Evolutionary conservation across 2,113 vertebrate genomes (phyloP).

Genomic region (Gavialis gangeticus): DNA sequence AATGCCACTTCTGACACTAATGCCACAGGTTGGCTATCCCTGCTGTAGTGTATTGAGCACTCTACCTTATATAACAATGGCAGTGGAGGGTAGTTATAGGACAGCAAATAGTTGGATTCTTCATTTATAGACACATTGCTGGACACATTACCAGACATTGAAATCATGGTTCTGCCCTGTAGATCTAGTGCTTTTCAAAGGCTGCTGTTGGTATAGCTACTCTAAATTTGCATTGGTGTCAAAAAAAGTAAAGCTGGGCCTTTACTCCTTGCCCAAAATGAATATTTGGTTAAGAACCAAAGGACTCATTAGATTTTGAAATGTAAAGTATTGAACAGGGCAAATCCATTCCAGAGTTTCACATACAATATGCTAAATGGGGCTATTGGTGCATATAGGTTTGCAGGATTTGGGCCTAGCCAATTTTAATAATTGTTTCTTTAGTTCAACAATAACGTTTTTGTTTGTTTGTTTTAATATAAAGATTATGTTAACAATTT

Average conservation of each 20-base stretch:
- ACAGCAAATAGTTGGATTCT: not conserved
- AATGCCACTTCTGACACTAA: too few relatives aligned
- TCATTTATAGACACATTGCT: not conserved
- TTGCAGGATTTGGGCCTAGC: not conserved
- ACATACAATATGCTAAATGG: fast-evolving
- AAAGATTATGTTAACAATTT: slow-evolving; percentile 18
- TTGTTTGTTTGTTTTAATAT: not conserved
- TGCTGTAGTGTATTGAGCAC: not conserved
- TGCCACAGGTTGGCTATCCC: too few relatives aligned
- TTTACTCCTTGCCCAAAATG: not conserved
- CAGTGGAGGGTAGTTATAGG: not conserved
- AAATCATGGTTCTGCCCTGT: not conserved
- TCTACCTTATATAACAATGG: not conserved
- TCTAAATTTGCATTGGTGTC: not conserved
- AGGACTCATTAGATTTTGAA: not conserved
- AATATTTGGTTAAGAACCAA: fast-evolving
- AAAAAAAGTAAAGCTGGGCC: not conserved
- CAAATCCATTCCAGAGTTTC: not conserved
- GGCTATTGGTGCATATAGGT: not conserved
- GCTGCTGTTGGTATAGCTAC: not conserved
- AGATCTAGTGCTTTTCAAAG: not conserved
- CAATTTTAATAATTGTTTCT: not conserved
- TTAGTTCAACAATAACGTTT: not conserved
- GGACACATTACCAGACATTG: not conserved
- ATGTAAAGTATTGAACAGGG: not conserved